Evolutionary conservation across 2,888 invertebrate species (phyloP).

Genomic region (Coenonympha glycerion): DNA sequence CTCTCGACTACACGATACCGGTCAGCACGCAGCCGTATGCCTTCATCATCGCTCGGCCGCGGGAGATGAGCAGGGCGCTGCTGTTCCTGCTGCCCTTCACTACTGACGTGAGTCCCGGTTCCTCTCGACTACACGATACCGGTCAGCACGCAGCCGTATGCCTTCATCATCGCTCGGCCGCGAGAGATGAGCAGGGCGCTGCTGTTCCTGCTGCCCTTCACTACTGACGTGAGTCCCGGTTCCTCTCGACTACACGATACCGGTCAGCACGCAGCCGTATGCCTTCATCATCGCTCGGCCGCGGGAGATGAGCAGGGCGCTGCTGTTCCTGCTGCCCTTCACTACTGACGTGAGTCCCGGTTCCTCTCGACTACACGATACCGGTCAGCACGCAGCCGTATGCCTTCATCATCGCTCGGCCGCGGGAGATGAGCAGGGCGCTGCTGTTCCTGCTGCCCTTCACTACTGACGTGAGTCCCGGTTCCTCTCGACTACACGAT

Average conservation of each 20-base stretch:
- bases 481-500: conserved; percentile 79
- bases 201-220: conserved; percentile 89
- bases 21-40: conserved; percentile 87
- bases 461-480: conserved; percentile 79
- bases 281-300: conserved; percentile 87
- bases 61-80: conserved; percentile 86
- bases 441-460: conserved; percentile 90
- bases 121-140: conserved; percentile 80
- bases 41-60: conserved; percentile 85
- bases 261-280: conserved; percentile 87
- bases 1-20: conserved; percentile 80
- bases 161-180: conserved; percentile 86
- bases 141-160: conserved; percentile 86
- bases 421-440: conserved; percentile 86
- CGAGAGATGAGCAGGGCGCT: conserved; percentile 87
- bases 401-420: conserved; percentile 85
- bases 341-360: conserved; percentile 79
- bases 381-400: conserved; percentile 87
- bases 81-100: conserved; percentile 90
- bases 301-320: conserved; percentile 85
- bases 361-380: conserved; percentile 78
- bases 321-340: conserved; percentile 90
- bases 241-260: conserved; percentile 79
- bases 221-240: conserved; percentile 79
- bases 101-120: conserved; percentile 77